Evolutionary conservation across 1,140 invertebrate species (phyloP).

Genomic region (Tetramorium simillimum): DNA sequence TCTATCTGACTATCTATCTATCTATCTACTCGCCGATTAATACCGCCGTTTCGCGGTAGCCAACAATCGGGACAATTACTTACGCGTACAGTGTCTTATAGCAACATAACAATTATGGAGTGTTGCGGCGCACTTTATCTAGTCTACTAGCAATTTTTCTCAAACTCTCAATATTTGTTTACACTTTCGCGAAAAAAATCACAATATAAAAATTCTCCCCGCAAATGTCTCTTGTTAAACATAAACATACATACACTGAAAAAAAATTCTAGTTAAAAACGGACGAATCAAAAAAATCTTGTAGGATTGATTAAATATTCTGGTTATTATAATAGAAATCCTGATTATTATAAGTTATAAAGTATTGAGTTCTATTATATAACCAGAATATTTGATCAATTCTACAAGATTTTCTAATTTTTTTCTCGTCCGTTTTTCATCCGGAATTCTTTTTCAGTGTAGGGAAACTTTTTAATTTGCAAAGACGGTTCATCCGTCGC

Average conservation of each 20-base stretch:
- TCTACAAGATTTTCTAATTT: too few relatives aligned
- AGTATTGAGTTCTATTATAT: too few relatives aligned
- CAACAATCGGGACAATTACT: conserved; percentile 21
- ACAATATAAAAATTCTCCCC: neutral
- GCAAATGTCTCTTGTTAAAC: neutral
- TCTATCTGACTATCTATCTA: conserved; percentile 40
- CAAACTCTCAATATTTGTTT: neutral
- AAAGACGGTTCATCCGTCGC: neutral
- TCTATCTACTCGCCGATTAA: conserved; percentile 43
- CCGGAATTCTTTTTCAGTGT: too few relatives aligned
- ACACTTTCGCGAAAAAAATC: neutral
- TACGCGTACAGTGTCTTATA: neutral
- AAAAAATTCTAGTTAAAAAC: too few relatives aligned
- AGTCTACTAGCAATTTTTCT: neutral
- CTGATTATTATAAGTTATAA: too few relatives aligned
- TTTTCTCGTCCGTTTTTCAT: too few relatives aligned
- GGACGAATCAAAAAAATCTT: too few relatives aligned
- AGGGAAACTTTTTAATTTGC: neutral
- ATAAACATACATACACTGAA: neutral
- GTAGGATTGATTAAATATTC: too few relatives aligned
- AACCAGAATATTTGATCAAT: too few relatives aligned
- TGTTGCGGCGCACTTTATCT: neutral
- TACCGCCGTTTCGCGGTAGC: conserved; percentile 50
- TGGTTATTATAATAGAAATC: too few relatives aligned
- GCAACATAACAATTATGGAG: neutral